Conservation (phyloP, 1,140 invertebrate species). For the Metaphire vulgaris region DNA sequence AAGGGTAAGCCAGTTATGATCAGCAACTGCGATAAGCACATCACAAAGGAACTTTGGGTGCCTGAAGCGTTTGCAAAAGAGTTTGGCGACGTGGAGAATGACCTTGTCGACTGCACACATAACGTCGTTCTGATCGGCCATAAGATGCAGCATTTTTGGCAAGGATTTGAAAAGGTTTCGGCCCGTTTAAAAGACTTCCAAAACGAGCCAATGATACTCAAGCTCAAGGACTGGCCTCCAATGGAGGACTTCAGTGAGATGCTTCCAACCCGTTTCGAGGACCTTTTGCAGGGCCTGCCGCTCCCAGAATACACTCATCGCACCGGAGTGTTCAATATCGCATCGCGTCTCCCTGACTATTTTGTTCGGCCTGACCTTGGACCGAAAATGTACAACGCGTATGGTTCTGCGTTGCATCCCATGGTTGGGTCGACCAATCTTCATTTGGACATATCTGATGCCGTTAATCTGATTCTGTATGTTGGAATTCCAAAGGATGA, state of each 20-base stretch:
- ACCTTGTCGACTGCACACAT: conserved; percentile 85
- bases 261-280: conserved; percentile 70
- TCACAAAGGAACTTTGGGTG: conserved; percentile 78
- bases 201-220: conserved; percentile 75
- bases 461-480: conserved; percentile 95
- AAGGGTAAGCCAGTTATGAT: conserved; percentile 78
- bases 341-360: conserved; percentile 75
- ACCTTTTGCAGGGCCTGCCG: conserved; percentile 87
- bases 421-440: conserved; percentile 88
- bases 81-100: conserved; percentile 84
- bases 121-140: conserved; percentile 62
- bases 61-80: conserved; percentile 82
- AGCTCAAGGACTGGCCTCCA: conserved; percentile 80
- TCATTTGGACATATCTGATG: conserved; percentile 93
- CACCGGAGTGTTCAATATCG: conserved; percentile 82
- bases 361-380: conserved; percentile 92
- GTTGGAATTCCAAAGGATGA: conserved; percentile 77
- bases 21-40: conserved; percentile 70
- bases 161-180: conserved; percentile 71
- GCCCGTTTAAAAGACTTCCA: conserved; percentile 71
- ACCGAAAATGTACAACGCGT: conserved; percentile 97
- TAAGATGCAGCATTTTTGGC: conserved; percentile 92
- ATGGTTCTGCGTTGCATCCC: conserved; percentile 57
- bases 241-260: conserved; percentile 90
- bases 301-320: conserved; percentile 83